Evolutionary conservation across 2,113 vertebrate genomes (phyloP), one percentile per base, ranked within the genome.

Genomic region (Siphamia tubifer): DNA sequence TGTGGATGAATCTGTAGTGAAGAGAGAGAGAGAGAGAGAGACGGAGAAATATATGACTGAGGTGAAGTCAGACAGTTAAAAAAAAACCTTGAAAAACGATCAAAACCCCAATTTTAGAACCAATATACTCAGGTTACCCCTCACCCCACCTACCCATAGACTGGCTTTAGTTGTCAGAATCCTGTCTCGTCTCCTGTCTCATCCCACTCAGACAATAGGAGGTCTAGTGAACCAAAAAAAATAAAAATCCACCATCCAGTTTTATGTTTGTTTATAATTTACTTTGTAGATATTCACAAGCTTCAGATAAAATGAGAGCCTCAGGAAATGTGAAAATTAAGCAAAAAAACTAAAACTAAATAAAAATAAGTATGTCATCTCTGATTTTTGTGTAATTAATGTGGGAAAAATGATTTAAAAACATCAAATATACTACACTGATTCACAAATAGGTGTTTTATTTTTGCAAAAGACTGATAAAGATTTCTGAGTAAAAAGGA

Each of bases 81-180:
- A 31, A 53, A 64, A 44, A 20, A 12, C 45, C 32, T 39, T 12
- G 16, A 77, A 36, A 73, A 69, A 66, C 9, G 67, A 49, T 6
- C 3, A 60, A 51, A 20, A 49, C 47, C 70, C 47, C 32, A 58
- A 56, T 75, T 73, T 64, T 64, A 42, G 71, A 70, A 21, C 30
- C 15, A 20, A 74, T 34, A 67, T 68, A 51, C 51, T 16, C 27
- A 72, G 47, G 2, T 40, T 35, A 55, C 10, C 57, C 57, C 23
- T n/a, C n/a, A n/a, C 10, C 28, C 27, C n/a, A n/a, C n/a, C n/a
- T n/a, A n/a, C n/a, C 28, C 30, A 65, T 42, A 25, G 13, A 8
- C 24, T 58, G 74, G 68, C 74, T 81, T 71, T 43, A 76, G 48
- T 54, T 68, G 53, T 82, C 68, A 49, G 51, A 54, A 35, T 68